Percentiles rank a stretch among this genome's conserved stretches.
Evolutionary conservation across 2,888 invertebrate genomes (phyloP).

Genomic region (Cremastinae sp.): DNA sequence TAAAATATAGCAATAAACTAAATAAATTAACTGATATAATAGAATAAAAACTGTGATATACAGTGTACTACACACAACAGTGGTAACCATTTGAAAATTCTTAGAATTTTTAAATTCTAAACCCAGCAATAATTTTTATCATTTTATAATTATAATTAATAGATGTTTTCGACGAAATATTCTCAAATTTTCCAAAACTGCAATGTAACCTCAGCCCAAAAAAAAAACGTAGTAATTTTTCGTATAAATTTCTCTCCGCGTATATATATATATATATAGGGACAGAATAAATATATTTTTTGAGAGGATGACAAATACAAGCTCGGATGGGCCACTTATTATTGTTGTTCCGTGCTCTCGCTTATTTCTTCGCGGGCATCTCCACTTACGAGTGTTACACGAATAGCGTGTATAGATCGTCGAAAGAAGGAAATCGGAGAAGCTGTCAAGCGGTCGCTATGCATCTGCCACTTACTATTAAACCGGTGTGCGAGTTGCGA

Average conservation of each 20-base stretch:
- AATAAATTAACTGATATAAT: too few species aligned
- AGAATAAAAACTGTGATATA: too few species aligned
- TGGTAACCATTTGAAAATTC: too few species aligned
- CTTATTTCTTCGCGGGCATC: slow-evolving; percentile 46
- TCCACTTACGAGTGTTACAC: slow-evolving; percentile 54
- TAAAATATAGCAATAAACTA: too few species aligned
- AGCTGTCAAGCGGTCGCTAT: slow-evolving; percentile 77
- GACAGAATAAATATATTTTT: background rate
- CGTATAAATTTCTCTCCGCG: background rate
- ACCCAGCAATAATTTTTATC: too few species aligned
- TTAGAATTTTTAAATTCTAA: too few species aligned
- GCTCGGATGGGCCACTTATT: background rate
- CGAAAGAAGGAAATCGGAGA: slow-evolving; percentile 77
- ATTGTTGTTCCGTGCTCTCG: too few species aligned
- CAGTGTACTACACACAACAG: too few species aligned
- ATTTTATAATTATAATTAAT: too few species aligned
- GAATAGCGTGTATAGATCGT: slow-evolving; percentile 25
- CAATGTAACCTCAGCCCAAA: background rate
- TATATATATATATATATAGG: background rate
- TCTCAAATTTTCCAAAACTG: too few species aligned
- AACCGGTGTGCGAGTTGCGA: slow-evolving; percentile 45
- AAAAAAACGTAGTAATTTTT: slow-evolving; percentile 11
- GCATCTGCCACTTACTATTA: slow-evolving; percentile 80
- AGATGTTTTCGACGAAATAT: too few species aligned
- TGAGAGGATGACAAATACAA: background rate